phyloP scores from a whole-genome alignment of 2,797 vertebrate species.

The Pristis pectinata region DNA sequence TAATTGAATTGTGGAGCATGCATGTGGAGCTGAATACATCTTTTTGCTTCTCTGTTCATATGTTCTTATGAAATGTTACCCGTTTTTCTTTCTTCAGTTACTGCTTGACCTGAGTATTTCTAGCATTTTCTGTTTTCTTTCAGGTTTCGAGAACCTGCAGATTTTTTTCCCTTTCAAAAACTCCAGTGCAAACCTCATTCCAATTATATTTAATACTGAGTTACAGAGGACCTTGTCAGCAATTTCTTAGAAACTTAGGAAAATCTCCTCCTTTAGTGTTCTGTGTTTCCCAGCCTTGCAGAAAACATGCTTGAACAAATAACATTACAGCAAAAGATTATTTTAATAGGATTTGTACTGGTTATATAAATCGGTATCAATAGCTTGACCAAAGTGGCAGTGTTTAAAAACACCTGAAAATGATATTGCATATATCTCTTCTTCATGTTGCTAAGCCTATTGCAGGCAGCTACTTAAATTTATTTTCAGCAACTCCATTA shows the following conservation, averaged over 20 bases:
- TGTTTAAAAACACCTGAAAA: background rate
- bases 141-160: too few relatives aligned
- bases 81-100: too few relatives aligned
- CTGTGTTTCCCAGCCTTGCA: background rate
- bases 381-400: background rate
- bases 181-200: background rate
- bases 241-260: background rate
- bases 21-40: too few relatives aligned
- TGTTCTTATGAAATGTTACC: too few relatives aligned
- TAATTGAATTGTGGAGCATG: too few relatives aligned
- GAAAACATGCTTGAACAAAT: constrained; percentile 27
- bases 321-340: background rate
- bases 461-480: background rate
- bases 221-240: constrained; percentile 5
- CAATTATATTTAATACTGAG: background rate
- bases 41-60: too few relatives aligned
- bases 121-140: too few relatives aligned
- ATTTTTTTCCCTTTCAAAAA: background rate
- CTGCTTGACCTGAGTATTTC: too few relatives aligned
- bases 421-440: background rate
- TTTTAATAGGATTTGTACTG: background rate
- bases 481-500: background rate
- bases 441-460: background rate
- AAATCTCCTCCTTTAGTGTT: background rate
- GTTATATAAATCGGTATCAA: background rate